Percentiles rank a stretch among this genome's conserved stretches.
phyloP scores from a whole-genome alignment of 1,140 invertebrate species.

The Ceratosolen solmsi region DNA sequence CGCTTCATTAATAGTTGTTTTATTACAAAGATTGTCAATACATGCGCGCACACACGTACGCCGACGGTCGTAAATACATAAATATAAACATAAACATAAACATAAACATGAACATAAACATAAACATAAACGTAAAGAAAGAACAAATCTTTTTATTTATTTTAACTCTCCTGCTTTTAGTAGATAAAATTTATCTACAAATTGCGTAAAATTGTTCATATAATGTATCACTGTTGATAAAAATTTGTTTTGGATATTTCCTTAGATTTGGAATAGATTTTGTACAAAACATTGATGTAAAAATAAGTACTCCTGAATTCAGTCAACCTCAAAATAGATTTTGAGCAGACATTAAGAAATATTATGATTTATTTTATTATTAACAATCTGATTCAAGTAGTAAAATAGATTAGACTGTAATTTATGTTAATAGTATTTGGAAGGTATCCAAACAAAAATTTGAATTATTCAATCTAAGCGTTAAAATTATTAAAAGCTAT shows the following conservation, averaged over 20 bases:
- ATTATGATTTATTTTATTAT: background rate
- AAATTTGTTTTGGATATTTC: background rate
- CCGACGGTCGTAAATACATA: no score
- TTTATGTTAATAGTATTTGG: background rate
- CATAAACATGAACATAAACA: no score
- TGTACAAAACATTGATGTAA: background rate
- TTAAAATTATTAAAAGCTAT: background rate
- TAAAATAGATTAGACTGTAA: conserved; percentile 5
- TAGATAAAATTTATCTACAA: background rate
- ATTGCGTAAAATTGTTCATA: background rate
- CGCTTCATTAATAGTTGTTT: no score
- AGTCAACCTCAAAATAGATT: conserved; percentile 6
- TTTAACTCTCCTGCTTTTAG: background rate
- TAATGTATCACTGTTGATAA: background rate
- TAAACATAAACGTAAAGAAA: no score
- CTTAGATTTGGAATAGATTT: background rate
- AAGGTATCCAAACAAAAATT: background rate
- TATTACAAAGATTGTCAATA: no score
- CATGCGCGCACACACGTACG: no score
- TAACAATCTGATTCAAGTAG: background rate
- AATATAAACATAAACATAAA: no score
- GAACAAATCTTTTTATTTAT: background rate
- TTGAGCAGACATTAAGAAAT: background rate
- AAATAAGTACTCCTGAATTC: background rate
- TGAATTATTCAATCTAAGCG: background rate